Evolutionary conservation across 2,797 vertebrate species (phyloP), one percentile per base, ranked within the genome.

Genomic region (Mionectes olivaceus): DNA sequence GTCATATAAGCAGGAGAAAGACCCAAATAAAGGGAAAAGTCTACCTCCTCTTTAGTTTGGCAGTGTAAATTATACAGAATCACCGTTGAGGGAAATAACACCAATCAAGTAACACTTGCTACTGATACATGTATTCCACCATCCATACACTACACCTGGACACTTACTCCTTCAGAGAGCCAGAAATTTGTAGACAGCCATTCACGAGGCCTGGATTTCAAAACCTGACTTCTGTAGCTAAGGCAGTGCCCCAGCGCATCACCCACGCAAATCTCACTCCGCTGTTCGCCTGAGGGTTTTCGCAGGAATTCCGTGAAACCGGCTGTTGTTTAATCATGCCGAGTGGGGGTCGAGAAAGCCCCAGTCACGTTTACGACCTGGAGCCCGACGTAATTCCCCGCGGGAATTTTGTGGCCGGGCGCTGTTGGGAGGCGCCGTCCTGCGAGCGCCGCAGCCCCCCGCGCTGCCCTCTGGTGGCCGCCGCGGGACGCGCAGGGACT

Each of bases 391-490:
- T 7, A 7, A 11, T n/a, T 65, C 56, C n/a, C 35, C 4, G 27
- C 4, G 30, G 57, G 64, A 32, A 7, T 39, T 22, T 13, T 23
- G 39, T 19, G 33, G 1, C 21, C 0, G 37, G 3, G 2, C 2
- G 35, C 0, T 39, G 18, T 4, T 11, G 60, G 9, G 30, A 27
- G 14, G 32, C 55, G 8, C 11, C 52, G 1, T 7, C 41, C 65
- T 24, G 57, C 19, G 18, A 14, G 27, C 19, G 18, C 37, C 59
- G 33, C 22, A n/a, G 50, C 25, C 44, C 19, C 19, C 43, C 15
- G 41, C 37, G 25, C 74, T 57, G 96, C 21, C 96, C 89, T 85
- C 96, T 96, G 77, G 52, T 71, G 96, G 93, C 64, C 55, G 28
- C 63, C 18, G 25, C 2, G 1, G 49, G 23, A n/a, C 19, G 25